These are phyloP conservation scores for Pseudopleuronectes americanus DNA, from an alignment of 2,797 vertebrate species.

Conservation along the genomic window DNA sequence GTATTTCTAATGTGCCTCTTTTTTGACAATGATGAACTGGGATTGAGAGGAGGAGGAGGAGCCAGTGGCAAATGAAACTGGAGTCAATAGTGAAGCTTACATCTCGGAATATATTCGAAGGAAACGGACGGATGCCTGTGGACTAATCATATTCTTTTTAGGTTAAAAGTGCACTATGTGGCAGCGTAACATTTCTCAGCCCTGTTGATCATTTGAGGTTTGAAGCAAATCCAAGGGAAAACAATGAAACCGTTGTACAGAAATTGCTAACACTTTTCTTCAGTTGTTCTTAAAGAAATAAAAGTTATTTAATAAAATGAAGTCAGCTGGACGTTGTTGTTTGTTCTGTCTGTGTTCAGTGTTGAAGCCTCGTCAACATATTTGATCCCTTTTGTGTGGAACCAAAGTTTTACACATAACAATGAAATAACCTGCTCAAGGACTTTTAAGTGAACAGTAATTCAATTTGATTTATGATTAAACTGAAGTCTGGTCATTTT, in stretches of 20 bases:
- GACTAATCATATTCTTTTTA: constrained; percentile 82
- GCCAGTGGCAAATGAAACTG: constrained; percentile 85
- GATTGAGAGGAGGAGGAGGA: constrained; percentile 79
- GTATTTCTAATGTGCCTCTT: constrained; percentile 99
- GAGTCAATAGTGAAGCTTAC: constrained; percentile 75
- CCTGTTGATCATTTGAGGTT: constrained; percentile 80
- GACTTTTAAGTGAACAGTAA: constrained; percentile 7
- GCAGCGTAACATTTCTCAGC: constrained; percentile 83
- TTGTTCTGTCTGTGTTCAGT: constrained; percentile 45
- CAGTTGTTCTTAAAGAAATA: constrained; percentile 89
- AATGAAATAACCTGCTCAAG: not conserved
- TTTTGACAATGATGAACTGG: constrained; percentile 94
- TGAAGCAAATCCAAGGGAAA: constrained; percentile 83
- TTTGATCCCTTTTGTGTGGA: constrained; percentile 17
- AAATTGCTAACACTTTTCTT: constrained; percentile 88
- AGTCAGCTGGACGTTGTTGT: constrained; percentile 54
- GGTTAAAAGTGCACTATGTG: constrained; percentile 84
- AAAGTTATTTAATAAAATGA: constrained; percentile 88
- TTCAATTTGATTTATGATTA: not conserved
- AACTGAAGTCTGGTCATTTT: constrained; percentile 7
- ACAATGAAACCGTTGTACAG: constrained; percentile 86
- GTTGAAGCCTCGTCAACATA: not conserved
- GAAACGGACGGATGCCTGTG: constrained; percentile 81
- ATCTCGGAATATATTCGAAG: constrained; percentile 75
- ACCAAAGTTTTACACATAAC: constrained; percentile 5